Conservation (phyloP, 2,113 vertebrate species). For the Thunnus maccoyii region DNA sequence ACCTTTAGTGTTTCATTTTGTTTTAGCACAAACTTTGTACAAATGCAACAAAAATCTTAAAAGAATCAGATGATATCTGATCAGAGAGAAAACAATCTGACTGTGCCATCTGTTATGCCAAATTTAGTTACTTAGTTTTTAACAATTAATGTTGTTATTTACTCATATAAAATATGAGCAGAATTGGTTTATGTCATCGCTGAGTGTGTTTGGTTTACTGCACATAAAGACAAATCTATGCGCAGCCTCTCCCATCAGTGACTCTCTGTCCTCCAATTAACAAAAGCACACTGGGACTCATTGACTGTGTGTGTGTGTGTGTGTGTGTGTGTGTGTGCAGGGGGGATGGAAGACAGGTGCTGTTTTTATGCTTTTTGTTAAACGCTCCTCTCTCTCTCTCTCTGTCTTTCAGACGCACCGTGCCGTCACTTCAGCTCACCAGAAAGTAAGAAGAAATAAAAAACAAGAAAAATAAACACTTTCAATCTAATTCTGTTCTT, state of each 20-base stretch:
- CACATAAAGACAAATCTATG: constrained; percentile 31
- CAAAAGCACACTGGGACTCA: constrained; percentile 44
- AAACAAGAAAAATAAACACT: neutral
- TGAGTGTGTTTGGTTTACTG: neutral
- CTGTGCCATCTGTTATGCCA: too few species aligned
- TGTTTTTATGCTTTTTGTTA: neutral
- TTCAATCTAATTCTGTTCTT: neutral
- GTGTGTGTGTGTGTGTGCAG: constrained; percentile 2
- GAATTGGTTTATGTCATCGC: neutral
- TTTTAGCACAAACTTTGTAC: too few species aligned
- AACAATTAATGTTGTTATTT: too few species aligned
- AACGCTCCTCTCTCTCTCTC: neutral
- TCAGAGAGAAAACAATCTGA: too few species aligned
- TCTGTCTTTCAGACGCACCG: neutral
- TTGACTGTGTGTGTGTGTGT: constrained; percentile 33
- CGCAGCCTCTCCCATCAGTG: constrained; percentile 31
- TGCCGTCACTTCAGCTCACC: neutral
- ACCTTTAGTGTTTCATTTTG: too few species aligned
- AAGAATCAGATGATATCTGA: too few species aligned
- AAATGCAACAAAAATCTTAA: too few species aligned
- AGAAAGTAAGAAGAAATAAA: neutral
- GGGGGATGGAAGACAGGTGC: neutral
- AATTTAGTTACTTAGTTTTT: too few species aligned
- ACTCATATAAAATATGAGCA: too few species aligned
- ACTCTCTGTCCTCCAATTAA: constrained; percentile 49